phyloP scores from a whole-genome alignment of 2,797 vertebrate genomes.

The Aquila chrysaetos region DNA sequence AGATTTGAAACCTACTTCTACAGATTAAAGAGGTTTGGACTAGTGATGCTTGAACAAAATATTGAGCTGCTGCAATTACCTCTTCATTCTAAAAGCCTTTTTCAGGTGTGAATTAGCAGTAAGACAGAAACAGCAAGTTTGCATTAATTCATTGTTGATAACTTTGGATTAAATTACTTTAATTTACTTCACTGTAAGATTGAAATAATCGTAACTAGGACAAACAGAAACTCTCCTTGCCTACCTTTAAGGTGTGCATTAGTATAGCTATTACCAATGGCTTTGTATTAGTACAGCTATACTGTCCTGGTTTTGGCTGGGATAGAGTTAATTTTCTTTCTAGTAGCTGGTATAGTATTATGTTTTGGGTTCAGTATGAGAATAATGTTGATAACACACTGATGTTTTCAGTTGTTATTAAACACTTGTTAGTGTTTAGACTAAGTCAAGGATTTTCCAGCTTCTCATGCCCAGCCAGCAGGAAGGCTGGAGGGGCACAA shows the following conservation, averaged over 20 bases:
- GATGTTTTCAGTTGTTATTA: too few species aligned
- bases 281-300: not conserved
- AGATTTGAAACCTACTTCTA: not conserved
- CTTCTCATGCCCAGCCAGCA: too few species aligned
- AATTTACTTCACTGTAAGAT: not conserved
- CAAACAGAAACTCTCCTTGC: not conserved
- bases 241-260: not conserved
- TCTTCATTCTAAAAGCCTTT: not conserved
- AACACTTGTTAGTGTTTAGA: too few species aligned
- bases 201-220: not conserved
- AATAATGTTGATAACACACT: too few species aligned
- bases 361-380: too few species aligned
- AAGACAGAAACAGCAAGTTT: not conserved
- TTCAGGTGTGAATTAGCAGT: not conserved
- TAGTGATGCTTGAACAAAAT: not conserved
- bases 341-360: too few species aligned
- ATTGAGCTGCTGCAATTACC: not conserved
- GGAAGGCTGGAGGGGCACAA: too few species aligned
- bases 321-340: too few species aligned
- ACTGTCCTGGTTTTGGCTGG: not conserved
- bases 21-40: not conserved
- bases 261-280: not conserved
- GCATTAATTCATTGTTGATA: not conserved
- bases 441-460: too few species aligned
- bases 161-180: not conserved